Conservation (phyloP, 1,140 invertebrate species). For the Bradysia coprophila region DNA sequence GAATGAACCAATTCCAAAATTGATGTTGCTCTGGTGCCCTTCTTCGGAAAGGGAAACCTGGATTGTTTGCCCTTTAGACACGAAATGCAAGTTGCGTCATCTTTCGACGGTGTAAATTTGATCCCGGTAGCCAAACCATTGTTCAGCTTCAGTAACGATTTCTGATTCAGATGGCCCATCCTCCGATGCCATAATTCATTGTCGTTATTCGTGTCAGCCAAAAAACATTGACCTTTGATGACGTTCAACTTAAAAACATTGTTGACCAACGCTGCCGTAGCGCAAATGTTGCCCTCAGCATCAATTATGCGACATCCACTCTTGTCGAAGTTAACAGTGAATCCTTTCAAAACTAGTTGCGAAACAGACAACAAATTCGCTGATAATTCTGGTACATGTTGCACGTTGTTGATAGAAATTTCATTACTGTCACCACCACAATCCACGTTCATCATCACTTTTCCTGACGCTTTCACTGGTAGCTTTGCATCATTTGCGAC, state of each 20-base stretch:
- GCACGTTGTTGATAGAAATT: background rate
- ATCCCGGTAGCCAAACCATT: constrained; percentile 9
- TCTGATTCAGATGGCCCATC: constrained; percentile 22
- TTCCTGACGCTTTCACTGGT: constrained; percentile 10
- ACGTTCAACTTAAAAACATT: no score
- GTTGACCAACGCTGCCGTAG: background rate
- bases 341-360: background rate
- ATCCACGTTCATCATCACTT: constrained; percentile 9
- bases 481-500: constrained; percentile 14
- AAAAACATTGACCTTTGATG: no score
- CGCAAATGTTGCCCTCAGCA: background rate
- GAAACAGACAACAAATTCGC: background rate
- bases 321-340: no score
- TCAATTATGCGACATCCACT: no score
- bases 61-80: background rate
- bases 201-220: background rate
- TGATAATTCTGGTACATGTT: background rate
- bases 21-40: constrained; percentile 4
- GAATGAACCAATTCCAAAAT: constrained; percentile 16
- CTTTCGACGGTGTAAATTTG: constrained; percentile 8
- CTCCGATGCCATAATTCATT: constrained; percentile 17
- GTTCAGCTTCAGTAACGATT: constrained; percentile 17
- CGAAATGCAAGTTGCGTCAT: constrained; percentile 1
- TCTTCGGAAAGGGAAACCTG: background rate
- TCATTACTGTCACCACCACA: background rate